Evolutionary conservation across 2,797 vertebrate species (phyloP).

Genomic region (Salmo trutta): DNA sequence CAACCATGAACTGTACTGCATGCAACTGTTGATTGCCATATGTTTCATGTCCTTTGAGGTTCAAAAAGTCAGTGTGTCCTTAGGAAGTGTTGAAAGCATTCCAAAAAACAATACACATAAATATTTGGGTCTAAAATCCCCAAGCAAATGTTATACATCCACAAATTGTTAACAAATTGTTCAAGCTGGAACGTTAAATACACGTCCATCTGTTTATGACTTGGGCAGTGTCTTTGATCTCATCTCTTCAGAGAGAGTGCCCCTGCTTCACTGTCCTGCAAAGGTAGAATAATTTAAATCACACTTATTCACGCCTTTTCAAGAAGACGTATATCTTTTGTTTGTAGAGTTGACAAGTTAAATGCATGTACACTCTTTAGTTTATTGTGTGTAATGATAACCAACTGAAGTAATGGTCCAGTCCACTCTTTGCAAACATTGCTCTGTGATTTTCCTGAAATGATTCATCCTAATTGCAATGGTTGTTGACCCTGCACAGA

Average conservation of each 20-base stretch:
- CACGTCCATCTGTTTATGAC: neutral
- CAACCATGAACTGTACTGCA: neutral
- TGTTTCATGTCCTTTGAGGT: constrained; percentile 31
- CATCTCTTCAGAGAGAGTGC: neutral
- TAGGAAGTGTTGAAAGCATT: constrained; percentile 35
- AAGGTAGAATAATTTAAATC: neutral
- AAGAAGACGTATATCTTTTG: neutral
- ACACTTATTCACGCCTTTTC: neutral
- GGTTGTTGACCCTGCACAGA: neutral
- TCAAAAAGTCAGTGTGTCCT: constrained; percentile 42
- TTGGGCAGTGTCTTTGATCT: neutral
- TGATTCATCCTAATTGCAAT: neutral
- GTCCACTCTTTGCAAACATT: neutral
- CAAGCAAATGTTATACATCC: neutral
- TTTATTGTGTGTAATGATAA: neutral
- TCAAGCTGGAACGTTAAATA: neutral
- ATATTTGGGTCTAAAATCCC: constrained; percentile 42
- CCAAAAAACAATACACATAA: constrained; percentile 45
- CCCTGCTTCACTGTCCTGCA: neutral
- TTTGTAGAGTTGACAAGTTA: neutral
- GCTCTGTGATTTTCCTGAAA: neutral
- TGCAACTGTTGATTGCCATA: neutral
- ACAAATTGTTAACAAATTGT: neutral
- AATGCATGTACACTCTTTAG: neutral
- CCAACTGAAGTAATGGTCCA: neutral